Conservation (phyloP, 2,888 invertebrate species). For the Marronus borbonicus region DNA sequence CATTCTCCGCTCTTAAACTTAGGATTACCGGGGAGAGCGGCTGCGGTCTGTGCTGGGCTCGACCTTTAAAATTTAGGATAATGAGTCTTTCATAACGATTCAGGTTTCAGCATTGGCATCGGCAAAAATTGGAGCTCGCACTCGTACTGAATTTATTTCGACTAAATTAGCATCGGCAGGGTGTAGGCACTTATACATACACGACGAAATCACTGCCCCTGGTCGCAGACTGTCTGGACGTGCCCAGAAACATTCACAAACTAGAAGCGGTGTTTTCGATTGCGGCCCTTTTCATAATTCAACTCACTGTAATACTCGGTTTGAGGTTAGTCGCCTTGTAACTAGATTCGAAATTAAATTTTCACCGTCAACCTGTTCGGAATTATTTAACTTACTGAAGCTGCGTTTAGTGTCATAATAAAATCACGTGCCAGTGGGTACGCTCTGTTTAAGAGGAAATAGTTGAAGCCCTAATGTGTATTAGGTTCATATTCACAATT, state of each 20-base stretch:
- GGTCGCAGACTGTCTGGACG: constrained; percentile 49
- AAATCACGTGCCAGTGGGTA: not conserved
- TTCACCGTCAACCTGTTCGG: not conserved
- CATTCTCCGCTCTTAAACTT: constrained; percentile 34
- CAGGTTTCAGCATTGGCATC: constrained; percentile 41
- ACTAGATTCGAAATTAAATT: constrained; percentile 45
- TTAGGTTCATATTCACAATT: too few relatives aligned
- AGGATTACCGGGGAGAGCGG: constrained; percentile 22
- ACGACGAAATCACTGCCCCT: constrained; percentile 3
- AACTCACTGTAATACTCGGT: constrained; percentile 40
- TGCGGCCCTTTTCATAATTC: constrained; percentile 41
- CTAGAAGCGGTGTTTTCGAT: constrained; percentile 29
- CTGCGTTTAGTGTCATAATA: constrained; percentile 10
- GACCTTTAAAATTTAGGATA: constrained; percentile 49
- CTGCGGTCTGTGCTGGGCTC: constrained; percentile 37
- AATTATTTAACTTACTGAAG: constrained; percentile 28
- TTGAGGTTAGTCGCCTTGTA: constrained; percentile 18
- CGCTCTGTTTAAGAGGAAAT: not conserved
- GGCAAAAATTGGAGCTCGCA: constrained; percentile 36
- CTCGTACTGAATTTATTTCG: constrained; percentile 40
- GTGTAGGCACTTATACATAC: constrained; percentile 19
- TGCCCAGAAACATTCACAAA: constrained; percentile 45
- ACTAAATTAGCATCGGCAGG: constrained; percentile 36
- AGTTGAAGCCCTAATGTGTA: too few relatives aligned
- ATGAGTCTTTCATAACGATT: constrained; percentile 50